Conservation (phyloP, 1,140 invertebrate species). For the Bombus superbus region DNA sequence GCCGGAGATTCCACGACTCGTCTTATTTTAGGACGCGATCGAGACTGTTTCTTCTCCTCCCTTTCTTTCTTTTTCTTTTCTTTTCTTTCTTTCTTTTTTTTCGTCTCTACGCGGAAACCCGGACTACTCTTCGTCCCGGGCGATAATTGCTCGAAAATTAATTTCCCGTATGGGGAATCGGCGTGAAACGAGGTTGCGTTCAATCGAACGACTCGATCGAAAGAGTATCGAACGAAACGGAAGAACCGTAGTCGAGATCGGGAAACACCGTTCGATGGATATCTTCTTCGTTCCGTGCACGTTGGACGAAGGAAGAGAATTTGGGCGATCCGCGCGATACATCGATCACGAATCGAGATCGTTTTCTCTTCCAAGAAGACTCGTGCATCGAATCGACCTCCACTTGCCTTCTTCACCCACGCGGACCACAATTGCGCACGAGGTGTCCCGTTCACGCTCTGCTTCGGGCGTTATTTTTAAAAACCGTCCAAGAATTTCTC, state of each 20-base stretch:
- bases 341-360: not conserved
- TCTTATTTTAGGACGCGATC: slow-evolving; percentile 59
- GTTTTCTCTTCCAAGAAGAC: not conserved
- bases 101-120: not conserved
- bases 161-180: slow-evolving; percentile 29
- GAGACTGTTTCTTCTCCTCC: not conserved
- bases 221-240: not conserved
- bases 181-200: not conserved
- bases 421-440: slow-evolving; percentile 1
- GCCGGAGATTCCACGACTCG: slow-evolving; percentile 46
- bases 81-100: too few relatives aligned
- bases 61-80: not conserved
- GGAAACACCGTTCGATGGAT: not conserved
- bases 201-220: not conserved
- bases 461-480: slow-evolving; percentile 41
- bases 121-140: not conserved
- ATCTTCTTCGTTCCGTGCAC: not conserved
- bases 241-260: not conserved
- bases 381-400: not conserved
- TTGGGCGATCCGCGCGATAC: not conserved
- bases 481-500: slow-evolving; percentile 13
- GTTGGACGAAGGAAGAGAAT: not conserved
- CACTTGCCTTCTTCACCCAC: not conserved
- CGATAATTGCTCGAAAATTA: slow-evolving; percentile 48
- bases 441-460: slow-evolving; percentile 1